Base-by-base conservation (phyloP, 2,888 invertebrate genomes). In the Polymixis flavicincta region DNA sequence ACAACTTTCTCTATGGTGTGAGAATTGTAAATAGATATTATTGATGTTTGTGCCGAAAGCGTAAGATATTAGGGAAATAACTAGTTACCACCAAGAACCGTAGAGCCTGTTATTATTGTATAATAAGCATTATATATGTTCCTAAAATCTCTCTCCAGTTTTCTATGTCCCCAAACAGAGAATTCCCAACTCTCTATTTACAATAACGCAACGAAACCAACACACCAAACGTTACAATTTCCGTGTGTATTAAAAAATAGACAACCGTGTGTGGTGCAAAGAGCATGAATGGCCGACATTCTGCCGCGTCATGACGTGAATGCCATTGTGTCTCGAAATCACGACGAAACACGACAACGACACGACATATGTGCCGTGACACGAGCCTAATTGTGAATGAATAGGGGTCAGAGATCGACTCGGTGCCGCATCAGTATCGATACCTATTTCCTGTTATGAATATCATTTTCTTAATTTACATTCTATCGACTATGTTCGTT, bases 381-480 rank as follows among this genome's bases (percentile, higher is more conserved):
- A 94, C 90, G 92, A 90, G 90, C 90, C 94, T 95, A 95, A 96
- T 96, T 96, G 95, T 96, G 94, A 95, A 96, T 95, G 95, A 95
- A 95, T 94, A 90, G 88, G 93, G 96, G 95, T 96, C 95, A 96
- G 90, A 95, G 96, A 95, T 95, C 95, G 92, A 90, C 90, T 89
- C 88, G 90, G 88, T 88, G 86, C 87, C 89, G 85, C 83, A 88
- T 89, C 87, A 89, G 89, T 92, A 92, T 90, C 89, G 89, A 91
- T 92, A 92, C 91, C 90, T 92, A 93, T 93, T 92, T 92, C 92
- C 92, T 93, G 93, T 93, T 93, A 92, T 92, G 92, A 92, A 92
- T 92, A 92, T 89, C 89, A 90, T 92, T 87, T 86, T 77, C 69
- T 63, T 71, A 45, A 66, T 69, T 79, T 63, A 74, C 54, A 82